Base-by-base conservation (phyloP, 2,113 vertebrate genomes). In the Gambusia holbrooki region DNA sequence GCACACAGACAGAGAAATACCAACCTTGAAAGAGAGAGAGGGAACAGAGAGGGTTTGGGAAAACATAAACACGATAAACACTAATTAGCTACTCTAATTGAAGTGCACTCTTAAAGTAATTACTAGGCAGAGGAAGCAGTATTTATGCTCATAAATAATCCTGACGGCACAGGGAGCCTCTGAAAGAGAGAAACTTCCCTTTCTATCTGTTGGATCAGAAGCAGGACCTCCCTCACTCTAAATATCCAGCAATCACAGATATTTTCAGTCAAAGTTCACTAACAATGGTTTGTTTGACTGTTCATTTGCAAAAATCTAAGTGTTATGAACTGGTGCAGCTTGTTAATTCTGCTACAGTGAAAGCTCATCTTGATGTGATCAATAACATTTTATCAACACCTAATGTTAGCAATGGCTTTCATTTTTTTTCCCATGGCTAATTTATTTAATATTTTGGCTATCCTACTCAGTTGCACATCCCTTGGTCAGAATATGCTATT, bases 1-100 rank as follows among this genome's bases (percentile, higher is more conserved):
- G 77, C 75, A 79, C 70, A 82, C 73, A 83, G 74, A 83, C 54
- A 78, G 45, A 87, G 32, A 76, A 45, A 42, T 45, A 45, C 13
- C 62, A 71, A 79, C 74, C 69, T 48, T 79, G 19, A 70, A 60
- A 82, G 63, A 77, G 69, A 79, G 19, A 62, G 69, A 71, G 15
- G 17, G 45, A 48, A 48, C 45, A 48, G 63, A 66, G 27, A 37
- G 80, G 48, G 66, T 22, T 40, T 37, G 79, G 76, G 76, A 82
- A 76, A 90, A 87, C 87, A 90, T 72, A 90, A 88, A 90, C 88
- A 88, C 64, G 70, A 93, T 90, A 92, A 94, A 93, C 81, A 89
- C 86, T 90, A 93, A 94, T 94, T 93, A 94, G 86, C 88, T 78
- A 79, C 84, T 91, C 90, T 91, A 92, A 94, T 92, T 92, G 89